phyloP scores from a whole-genome alignment of 2,888 invertebrate species.

The Linyphia triangularis region DNA sequence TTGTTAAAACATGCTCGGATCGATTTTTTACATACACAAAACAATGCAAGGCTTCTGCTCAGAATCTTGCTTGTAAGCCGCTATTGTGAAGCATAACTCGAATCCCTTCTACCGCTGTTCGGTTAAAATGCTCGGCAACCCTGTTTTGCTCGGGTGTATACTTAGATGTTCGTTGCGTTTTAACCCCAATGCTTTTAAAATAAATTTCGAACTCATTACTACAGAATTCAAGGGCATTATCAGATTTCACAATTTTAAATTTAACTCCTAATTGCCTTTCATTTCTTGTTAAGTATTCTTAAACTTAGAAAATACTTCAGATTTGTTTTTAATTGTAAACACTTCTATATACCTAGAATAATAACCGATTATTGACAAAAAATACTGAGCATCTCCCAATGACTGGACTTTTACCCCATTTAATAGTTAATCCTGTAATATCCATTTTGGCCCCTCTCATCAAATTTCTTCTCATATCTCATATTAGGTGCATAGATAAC shows the following conservation, averaged over 20 bases:
- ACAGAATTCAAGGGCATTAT: neutral
- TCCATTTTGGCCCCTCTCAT: neutral
- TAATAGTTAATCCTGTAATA: neutral
- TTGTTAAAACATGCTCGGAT: neutral
- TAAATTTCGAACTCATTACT: neutral
- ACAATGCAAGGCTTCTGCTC: neutral
- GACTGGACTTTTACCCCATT: neutral
- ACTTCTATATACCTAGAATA: neutral
- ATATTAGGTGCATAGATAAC: neutral
- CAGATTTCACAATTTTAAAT: neutral
- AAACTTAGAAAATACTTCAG: neutral
- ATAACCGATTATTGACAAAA: neutral
- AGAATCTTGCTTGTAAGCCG: neutral
- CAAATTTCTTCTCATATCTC: neutral
- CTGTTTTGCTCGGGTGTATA: conserved; percentile 3
- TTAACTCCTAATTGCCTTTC: neutral
- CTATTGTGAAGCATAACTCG: neutral
- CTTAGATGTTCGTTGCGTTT: neutral
- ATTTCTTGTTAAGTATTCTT: neutral
- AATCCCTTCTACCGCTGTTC: neutral
- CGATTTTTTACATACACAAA: conserved; percentile 4
- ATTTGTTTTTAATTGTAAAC: neutral
- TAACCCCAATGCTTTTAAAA: neutral
- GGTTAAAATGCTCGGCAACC: too few relatives aligned
- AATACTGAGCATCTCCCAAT: neutral